These are phyloP conservation scores for Corythoichthys intestinalis DNA, from an alignment of 2,113 vertebrate genomes.

Conservation along the genomic window DNA sequence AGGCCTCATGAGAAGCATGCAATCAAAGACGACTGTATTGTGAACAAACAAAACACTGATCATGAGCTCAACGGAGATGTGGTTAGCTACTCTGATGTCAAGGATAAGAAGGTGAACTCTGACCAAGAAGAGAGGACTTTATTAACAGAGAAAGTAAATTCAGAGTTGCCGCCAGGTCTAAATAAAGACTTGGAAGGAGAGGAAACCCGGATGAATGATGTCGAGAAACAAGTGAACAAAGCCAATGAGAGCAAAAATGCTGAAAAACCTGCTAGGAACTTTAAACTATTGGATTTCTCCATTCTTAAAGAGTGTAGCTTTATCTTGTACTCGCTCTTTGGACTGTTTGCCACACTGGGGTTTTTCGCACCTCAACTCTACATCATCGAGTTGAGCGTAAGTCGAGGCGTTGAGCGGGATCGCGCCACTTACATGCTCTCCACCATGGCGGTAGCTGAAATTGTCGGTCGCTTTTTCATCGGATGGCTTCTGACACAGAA, in stretches of 20 bases:
- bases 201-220: background rate
- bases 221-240: slow-evolving; percentile 3
- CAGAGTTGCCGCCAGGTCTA: background rate
- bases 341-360: slow-evolving; percentile 90
- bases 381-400: slow-evolving; percentile 86
- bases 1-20: slow-evolving; percentile 10
- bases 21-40: background rate
- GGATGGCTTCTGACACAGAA: slow-evolving; percentile 81
- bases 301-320: slow-evolving; percentile 85
- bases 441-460: slow-evolving; percentile 85
- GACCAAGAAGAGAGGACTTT: slow-evolving; percentile 41
- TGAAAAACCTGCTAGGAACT: background rate
- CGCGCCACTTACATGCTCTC: slow-evolving; percentile 83
- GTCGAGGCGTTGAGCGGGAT: slow-evolving; percentile 79
- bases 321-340: slow-evolving; percentile 89
- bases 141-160: slow-evolving; percentile 37
- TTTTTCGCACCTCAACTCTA: slow-evolving; percentile 93
- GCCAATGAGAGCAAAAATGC: background rate
- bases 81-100: slow-evolving; percentile 80
- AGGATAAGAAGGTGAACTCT: slow-evolving; percentile 53
- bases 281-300: slow-evolving; percentile 83
- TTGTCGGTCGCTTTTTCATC: slow-evolving; percentile 80
- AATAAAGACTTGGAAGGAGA: background rate
- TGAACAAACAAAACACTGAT: slow-evolving; percentile 67
- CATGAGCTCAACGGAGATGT: slow-evolving; percentile 78